A percentile compares a stretch with the other conserved stretches of the same genome.
Evolutionary conservation across 1,140 invertebrate genomes (phyloP).

Genomic region (Micrasema minimum): DNA sequence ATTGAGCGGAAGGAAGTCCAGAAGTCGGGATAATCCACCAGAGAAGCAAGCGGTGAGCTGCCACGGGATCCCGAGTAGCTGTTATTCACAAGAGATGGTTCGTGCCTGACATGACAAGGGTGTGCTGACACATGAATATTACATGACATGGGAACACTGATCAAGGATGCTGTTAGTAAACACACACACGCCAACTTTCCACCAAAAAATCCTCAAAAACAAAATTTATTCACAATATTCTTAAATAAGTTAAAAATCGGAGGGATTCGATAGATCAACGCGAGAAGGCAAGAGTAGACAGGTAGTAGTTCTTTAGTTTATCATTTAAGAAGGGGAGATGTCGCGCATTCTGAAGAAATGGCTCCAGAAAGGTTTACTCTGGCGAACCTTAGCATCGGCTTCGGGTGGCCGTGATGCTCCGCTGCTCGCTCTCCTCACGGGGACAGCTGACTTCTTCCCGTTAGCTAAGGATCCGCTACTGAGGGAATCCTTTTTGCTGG

Average conservation of each 20-base stretch:
- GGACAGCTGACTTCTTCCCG: conserved; percentile 50
- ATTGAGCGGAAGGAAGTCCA: conserved; percentile 39
- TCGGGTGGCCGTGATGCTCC: conserved; percentile 43
- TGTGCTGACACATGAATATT: conserved; percentile 43
- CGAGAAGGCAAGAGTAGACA: conserved; percentile 48
- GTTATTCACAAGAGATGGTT: conserved; percentile 44
- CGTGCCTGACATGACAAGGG: conserved; percentile 31
- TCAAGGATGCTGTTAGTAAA: conserved; percentile 53
- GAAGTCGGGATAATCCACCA: conserved; percentile 39
- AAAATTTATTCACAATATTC: conserved; percentile 41
- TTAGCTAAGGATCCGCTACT: conserved; percentile 35
- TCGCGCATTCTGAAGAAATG: conserved; percentile 50
- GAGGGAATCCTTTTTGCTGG: conserved; percentile 43
- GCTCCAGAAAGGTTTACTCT: conserved; percentile 46
- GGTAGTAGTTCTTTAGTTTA: conserved; percentile 10
- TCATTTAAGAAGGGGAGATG: conserved; percentile 42
- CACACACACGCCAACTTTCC: conserved; percentile 50
- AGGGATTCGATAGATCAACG: conserved; percentile 37
- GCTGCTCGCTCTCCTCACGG: conserved; percentile 48
- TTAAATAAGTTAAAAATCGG: conserved; percentile 26
- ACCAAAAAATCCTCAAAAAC: conserved; percentile 36
- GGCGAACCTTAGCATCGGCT: conserved; percentile 52
- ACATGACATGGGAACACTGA: conserved; percentile 49
- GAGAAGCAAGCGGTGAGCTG: conserved; percentile 22
- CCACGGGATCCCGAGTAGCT: conserved; percentile 25